These are phyloP conservation scores for Lates calcarifer DNA, from an alignment of 2,113 vertebrate species.

Conservation along the genomic window DNA sequence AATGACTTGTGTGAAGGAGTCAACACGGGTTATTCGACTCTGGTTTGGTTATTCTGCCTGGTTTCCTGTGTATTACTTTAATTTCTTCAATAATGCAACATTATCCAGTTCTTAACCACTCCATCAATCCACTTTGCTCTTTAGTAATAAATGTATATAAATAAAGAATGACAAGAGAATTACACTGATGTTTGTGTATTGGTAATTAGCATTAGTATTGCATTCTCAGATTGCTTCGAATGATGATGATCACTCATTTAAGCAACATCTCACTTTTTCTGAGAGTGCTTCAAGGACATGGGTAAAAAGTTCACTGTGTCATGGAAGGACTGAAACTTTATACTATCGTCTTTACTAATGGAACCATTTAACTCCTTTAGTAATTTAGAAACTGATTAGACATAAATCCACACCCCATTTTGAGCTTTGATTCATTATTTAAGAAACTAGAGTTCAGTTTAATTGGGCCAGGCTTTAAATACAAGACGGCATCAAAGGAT, in stretches of 20 bases:
- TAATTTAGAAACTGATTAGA: slow-evolving; percentile 33
- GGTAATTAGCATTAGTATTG: background rate
- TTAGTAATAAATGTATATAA: background rate
- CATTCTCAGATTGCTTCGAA: background rate
- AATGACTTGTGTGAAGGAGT: background rate
- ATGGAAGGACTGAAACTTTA: background rate
- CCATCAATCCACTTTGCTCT: background rate
- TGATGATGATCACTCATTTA: slow-evolving; percentile 13
- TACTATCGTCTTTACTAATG: slow-evolving; percentile 20
- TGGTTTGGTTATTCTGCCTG: too few relatives aligned
- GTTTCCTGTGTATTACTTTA: background rate
- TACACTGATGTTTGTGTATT: background rate
- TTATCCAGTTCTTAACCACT: background rate
- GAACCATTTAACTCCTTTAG: slow-evolving; percentile 29
- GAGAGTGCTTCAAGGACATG: background rate
- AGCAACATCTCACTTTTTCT: background rate
- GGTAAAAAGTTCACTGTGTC: background rate
- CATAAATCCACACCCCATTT: slow-evolving; percentile 32
- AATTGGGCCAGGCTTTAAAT: slow-evolving; percentile 32
- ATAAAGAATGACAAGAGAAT: background rate
- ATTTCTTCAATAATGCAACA: background rate
- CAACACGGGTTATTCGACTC: background rate
- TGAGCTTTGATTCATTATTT: slow-evolving; percentile 27
- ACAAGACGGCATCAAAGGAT: slow-evolving; percentile 29
- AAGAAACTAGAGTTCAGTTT: slow-evolving; percentile 10